A percentile compares a stretch with the other conserved stretches of the same genome.
Evolutionary conservation across 2,113 vertebrate species (phyloP).

Genomic region (Gyps fulvus): DNA sequence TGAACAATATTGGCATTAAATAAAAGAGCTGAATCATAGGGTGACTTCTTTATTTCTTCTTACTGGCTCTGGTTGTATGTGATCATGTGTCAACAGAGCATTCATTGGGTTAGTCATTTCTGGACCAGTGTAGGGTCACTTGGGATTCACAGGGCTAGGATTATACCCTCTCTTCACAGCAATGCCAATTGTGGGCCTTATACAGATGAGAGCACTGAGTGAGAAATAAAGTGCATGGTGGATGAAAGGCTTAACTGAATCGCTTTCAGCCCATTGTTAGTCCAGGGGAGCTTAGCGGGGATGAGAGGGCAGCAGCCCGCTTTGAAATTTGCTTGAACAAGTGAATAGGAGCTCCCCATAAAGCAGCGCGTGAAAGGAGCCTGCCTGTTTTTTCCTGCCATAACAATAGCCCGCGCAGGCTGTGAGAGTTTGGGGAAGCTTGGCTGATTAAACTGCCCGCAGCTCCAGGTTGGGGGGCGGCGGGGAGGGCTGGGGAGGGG

Average conservation of each 20-base stretch:
- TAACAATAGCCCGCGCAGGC: conserved; percentile 76
- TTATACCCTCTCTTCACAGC: conserved; percentile 76
- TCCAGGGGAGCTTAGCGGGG: conserved; percentile 87
- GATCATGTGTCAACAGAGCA: conserved; percentile 84
- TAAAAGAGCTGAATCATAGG: conserved; percentile 78
- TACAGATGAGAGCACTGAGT: conserved; percentile 80
- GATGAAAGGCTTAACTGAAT: conserved; percentile 91
- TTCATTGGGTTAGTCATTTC: conserved; percentile 84
- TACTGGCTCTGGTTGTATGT: conserved; percentile 78
- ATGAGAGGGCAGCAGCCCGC: conserved; percentile 89
- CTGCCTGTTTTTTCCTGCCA: conserved; percentile 78
- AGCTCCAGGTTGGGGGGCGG: conserved; percentile 50
- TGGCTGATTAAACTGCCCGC: conserved; percentile 73
- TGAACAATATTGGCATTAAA: conserved; percentile 81
- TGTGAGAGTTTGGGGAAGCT: conserved; percentile 68
- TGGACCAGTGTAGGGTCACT: conserved; percentile 79
- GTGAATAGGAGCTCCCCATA: conserved; percentile 89
- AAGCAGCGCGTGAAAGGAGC: conserved; percentile 81
- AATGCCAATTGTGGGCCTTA: conserved; percentile 78
- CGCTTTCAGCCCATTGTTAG: conserved; percentile 94
- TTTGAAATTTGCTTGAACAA: conserved; percentile 92
- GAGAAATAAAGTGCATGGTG: conserved; percentile 87
- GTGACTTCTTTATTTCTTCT: conserved; percentile 80
- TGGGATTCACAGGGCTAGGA: conserved; percentile 78
- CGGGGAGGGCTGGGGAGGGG: background rate